These are phyloP conservation scores for Nasonia giraulti DNA, from an alignment of 1,140 invertebrate genomes.

Conservation along the genomic window DNA sequence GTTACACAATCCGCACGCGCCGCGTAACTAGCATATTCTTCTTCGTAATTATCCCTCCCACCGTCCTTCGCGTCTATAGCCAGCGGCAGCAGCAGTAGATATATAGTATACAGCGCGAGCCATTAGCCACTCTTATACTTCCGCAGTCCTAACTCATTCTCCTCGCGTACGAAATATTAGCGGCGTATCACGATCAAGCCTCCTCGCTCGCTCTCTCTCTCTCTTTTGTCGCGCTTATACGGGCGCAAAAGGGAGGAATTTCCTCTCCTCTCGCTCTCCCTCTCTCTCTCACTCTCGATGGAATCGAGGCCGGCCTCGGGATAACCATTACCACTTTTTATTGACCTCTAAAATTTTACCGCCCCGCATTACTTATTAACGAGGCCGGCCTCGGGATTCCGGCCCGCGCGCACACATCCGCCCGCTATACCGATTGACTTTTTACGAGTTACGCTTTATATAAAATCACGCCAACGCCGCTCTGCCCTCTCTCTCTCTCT, in stretches of 20 bases:
- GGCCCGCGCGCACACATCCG: too few relatives aligned
- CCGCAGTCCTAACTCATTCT: neutral
- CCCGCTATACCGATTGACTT: constrained; percentile 44
- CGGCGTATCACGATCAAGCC: constrained; percentile 18
- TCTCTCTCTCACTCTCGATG: constrained; percentile 1
- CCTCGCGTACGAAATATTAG: constrained; percentile 34
- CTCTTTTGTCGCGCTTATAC: neutral
- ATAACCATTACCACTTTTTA: constrained; percentile 48
- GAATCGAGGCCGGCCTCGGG: constrained; percentile 25
- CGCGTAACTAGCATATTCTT: neutral
- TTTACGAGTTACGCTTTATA: constrained; percentile 46
- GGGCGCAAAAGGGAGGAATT: neutral
- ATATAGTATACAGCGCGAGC: too few relatives aligned
- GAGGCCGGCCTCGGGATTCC: constrained; percentile 28
- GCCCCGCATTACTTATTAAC: constrained; percentile 51
- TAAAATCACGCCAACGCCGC: constrained; percentile 32
- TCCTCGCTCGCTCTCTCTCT: neutral
- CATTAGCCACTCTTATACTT: neutral
- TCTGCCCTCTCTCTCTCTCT: too few relatives aligned
- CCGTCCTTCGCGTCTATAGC: neutral
- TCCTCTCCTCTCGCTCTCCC: neutral
- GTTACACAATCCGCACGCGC: neutral
- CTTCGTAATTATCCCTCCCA: constrained; percentile 13
- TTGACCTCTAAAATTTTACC: constrained; percentile 51
- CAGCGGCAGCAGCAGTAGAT: too few relatives aligned